Conservation (phyloP, 2,888 invertebrate species). For the Amiota minor region DNA sequence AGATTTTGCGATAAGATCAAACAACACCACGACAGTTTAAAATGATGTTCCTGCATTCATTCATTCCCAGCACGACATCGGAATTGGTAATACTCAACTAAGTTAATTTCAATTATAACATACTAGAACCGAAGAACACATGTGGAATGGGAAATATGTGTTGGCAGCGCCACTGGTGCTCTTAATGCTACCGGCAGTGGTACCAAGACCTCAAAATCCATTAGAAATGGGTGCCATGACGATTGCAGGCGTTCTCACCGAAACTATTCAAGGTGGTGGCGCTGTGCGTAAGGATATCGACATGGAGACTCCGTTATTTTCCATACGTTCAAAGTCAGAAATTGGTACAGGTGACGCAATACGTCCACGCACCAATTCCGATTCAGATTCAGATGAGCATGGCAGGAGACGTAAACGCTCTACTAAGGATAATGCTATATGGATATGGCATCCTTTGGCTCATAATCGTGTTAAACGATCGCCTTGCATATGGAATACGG, state of each 20-base stretch:
- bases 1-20: no score
- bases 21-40: no score
- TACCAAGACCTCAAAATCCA: slow-evolving; percentile 41
- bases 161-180: slow-evolving; percentile 16
- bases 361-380: slow-evolving; percentile 20
- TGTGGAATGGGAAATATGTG: slow-evolving; percentile 13
- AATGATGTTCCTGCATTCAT: no score
- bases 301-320: slow-evolving; percentile 48
- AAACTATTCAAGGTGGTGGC: slow-evolving; percentile 49
- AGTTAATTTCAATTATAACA: no score
- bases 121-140: slow-evolving; percentile 20
- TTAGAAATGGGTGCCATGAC: slow-evolving; percentile 50
- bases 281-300: slow-evolving; percentile 38
- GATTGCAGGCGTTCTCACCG: slow-evolving; percentile 49
- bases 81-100: no score
- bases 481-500: slow-evolving; percentile 48
- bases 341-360: slow-evolving; percentile 59
- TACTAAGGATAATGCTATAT: not conserved
- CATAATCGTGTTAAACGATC: slow-evolving; percentile 48
- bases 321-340: slow-evolving; percentile 43
- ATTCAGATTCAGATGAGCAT: slow-evolving; percentile 42
- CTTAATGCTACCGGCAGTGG: slow-evolving; percentile 43
- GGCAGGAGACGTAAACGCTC: slow-evolving; percentile 44
- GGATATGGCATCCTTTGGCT: slow-evolving; percentile 3
- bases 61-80: no score